These are phyloP conservation scores for Heliothis peltigera DNA, from an alignment of 2,888 invertebrate genomes.

Conservation along the genomic window DNA sequence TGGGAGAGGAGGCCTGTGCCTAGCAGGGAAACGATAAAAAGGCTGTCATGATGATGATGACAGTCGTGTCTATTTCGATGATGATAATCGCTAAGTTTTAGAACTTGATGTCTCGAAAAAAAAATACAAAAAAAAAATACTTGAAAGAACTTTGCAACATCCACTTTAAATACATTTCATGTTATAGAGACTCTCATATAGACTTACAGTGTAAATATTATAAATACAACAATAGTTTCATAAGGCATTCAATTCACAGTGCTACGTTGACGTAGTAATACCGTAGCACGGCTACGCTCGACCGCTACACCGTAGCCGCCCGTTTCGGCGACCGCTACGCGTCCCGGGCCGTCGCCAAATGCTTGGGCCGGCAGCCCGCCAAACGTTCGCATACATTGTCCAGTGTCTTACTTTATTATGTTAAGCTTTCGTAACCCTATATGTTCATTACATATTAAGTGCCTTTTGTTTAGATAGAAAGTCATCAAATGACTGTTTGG, in stretches of 20 bases:
- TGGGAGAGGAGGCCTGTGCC: too few relatives aligned
- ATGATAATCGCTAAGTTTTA: too few relatives aligned
- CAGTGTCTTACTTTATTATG: slow-evolving; percentile 15
- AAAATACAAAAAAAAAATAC: too few relatives aligned
- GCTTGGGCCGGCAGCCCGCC: slow-evolving; percentile 27
- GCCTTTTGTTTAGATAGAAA: too few relatives aligned
- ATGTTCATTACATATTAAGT: too few relatives aligned
- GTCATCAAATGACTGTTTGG: too few relatives aligned
- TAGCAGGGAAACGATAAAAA: too few relatives aligned
- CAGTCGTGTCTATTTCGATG: too few relatives aligned
- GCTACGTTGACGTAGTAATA: slow-evolving; percentile 31
- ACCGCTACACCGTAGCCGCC: slow-evolving; percentile 30
- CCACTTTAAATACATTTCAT: background rate
- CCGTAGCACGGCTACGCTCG: slow-evolving; percentile 33
- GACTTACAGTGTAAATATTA: background rate
- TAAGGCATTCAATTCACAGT: slow-evolving; percentile 14
- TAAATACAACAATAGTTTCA: background rate
- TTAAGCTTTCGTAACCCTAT: background rate
- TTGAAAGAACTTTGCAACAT: too few relatives aligned
- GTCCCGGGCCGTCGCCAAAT: slow-evolving; percentile 34
- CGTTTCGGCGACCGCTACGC: slow-evolving; percentile 29
- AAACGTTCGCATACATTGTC: slow-evolving; percentile 21
- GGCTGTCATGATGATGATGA: too few relatives aligned
- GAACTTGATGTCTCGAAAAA: too few relatives aligned
- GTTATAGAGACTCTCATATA: background rate